phyloP scores from a whole-genome alignment of 2,797 vertebrate species.

The Manis pentadactyla region DNA sequence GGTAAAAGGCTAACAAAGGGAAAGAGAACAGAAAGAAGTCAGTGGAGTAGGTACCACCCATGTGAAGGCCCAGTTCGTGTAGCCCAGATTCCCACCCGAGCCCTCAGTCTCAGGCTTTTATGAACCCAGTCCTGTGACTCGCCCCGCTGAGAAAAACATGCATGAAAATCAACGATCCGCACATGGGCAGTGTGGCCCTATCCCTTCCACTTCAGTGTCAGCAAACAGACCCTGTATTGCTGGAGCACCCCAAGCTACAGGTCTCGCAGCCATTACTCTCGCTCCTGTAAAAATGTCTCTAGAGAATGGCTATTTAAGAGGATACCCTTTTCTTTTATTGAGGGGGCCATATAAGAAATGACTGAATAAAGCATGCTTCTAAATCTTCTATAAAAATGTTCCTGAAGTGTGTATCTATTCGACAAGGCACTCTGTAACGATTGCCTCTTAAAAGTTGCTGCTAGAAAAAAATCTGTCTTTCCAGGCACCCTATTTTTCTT shows the following conservation, averaged over 20 bases:
- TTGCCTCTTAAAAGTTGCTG: conserved; percentile 23
- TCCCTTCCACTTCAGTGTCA: neutral
- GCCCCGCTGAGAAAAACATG: neutral
- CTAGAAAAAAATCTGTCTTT: conserved; percentile 32
- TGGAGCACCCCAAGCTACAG: neutral
- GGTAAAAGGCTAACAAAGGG: neutral
- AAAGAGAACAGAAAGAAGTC: neutral
- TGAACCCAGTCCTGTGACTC: neutral
- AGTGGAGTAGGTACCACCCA: neutral
- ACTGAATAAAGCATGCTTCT: conserved; percentile 63
- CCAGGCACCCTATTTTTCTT: conserved; percentile 47
- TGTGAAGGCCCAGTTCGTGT: neutral
- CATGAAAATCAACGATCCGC: too few species aligned
- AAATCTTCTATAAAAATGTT: conserved; percentile 44
- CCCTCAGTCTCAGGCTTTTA: neutral
- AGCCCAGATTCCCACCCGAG: neutral
- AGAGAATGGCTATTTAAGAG: conserved; percentile 55
- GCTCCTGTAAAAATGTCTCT: conserved; percentile 51
- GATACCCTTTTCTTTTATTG: conserved; percentile 58
- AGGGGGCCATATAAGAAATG: conserved; percentile 57
- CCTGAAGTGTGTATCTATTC: neutral
- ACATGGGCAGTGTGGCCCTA: neutral
- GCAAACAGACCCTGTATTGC: neutral
- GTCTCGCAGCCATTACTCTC: neutral
- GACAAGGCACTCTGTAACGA: neutral